Percentiles rank a stretch among this genome's conserved stretches.
Evolutionary conservation across 1,140 invertebrate genomes (phyloP).

Genomic region (Cardiocondyla obscurior): DNA sequence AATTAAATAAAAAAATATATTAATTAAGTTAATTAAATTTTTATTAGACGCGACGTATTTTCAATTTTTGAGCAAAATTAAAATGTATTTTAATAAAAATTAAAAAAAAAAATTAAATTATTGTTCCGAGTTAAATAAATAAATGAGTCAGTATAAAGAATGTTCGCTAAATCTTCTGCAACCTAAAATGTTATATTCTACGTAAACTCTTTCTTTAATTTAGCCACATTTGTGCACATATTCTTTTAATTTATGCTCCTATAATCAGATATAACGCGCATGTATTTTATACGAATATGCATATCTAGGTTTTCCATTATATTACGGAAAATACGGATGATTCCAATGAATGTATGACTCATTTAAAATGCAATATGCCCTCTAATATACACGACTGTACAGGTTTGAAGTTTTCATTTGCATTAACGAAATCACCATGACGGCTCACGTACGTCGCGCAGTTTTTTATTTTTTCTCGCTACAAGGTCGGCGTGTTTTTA

Average conservation of each 20-base stretch:
- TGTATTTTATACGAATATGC: background rate
- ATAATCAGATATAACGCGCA: background rate
- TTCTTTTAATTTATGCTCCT: slow-evolving; percentile 10
- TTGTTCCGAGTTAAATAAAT: background rate
- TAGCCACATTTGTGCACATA: background rate
- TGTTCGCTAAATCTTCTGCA: background rate
- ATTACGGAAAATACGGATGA: background rate
- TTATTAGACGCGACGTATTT: background rate
- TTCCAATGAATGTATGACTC: background rate
- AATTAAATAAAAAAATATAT: too few species aligned
- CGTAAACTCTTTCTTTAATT: background rate
- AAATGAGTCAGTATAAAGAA: background rate
- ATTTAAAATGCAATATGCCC: background rate
- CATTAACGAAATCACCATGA: background rate
- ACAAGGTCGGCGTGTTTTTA: too few species aligned
- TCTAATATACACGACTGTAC: background rate
- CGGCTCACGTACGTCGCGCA: too few species aligned
- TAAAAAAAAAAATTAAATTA: background rate
- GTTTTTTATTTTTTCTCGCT: too few species aligned
- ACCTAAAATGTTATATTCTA: background rate
- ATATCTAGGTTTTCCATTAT: background rate
- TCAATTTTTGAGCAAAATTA: background rate
- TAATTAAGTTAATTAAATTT: background rate
- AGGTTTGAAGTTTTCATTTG: background rate
- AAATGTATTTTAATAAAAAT: too few species aligned